Evolutionary conservation across 1,140 invertebrate species (phyloP).

Genomic region (Caenorhabditis inopinata): DNA sequence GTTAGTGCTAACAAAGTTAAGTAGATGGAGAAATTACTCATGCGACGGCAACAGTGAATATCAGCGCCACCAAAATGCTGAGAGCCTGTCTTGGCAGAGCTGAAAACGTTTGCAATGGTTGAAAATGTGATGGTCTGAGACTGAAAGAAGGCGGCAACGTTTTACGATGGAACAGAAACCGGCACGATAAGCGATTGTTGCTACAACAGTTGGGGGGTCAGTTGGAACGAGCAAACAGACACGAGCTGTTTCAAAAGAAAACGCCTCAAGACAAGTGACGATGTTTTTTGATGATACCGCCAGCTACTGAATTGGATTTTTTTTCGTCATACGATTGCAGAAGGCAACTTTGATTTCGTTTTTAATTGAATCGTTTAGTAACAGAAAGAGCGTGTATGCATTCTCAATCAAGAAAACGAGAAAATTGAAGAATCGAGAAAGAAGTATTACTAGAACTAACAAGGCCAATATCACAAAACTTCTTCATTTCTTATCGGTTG

Average conservation of each 20-base stretch:
- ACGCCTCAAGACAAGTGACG: neutral
- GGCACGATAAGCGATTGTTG: slow-evolving; percentile 6
- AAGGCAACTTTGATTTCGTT: no score
- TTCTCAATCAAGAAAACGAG: no score
- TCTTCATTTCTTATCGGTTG: neutral
- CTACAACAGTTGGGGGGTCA: neutral
- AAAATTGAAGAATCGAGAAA: no score
- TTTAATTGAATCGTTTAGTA: no score
- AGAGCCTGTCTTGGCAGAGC: no score
- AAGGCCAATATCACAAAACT: neutral
- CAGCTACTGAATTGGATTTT: neutral
- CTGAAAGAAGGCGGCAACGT: neutral
- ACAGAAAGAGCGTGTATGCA: no score
- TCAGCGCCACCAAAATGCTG: no score
- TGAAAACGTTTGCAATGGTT: no score
- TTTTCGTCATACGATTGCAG: neutral
- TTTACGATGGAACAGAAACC: neutral
- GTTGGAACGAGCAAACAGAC: neutral
- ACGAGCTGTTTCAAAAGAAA: neutral
- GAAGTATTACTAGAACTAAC: neutral
- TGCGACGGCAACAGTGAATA: no score
- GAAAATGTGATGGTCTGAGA: neutral
- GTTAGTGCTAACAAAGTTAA: no score
- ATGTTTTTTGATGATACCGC: slow-evolving; percentile 3
- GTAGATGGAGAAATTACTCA: no score